Evolutionary conservation across 1,140 invertebrate species (phyloP).

Genomic region (Bombus confusus): DNA sequence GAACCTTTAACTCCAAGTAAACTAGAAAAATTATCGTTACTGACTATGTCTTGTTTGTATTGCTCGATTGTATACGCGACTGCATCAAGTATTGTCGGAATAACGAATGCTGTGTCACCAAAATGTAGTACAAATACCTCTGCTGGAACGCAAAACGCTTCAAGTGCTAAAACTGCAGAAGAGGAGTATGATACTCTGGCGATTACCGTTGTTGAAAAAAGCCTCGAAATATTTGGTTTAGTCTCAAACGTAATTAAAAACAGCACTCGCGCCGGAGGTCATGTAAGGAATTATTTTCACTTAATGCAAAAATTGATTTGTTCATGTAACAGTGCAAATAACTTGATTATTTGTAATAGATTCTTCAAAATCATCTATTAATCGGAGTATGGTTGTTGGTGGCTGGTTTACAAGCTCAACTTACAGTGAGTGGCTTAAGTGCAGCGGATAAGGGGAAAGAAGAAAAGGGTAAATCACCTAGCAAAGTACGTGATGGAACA

Average conservation of each 20-base stretch:
- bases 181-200: constrained; percentile 88
- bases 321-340: neutral
- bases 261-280: constrained; percentile 93
- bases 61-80: constrained; percentile 88
- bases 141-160: constrained; percentile 75
- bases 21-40: constrained; percentile 89
- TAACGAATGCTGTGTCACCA: constrained; percentile 85
- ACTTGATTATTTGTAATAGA: constrained; percentile 78
- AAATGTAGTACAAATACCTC: constrained; percentile 82
- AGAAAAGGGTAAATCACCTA: constrained; percentile 86
- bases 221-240: constrained; percentile 91
- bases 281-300: constrained; percentile 84
- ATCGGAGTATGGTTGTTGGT: constrained; percentile 94
- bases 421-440: constrained; percentile 84
- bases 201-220: constrained; percentile 87
- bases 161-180: constrained; percentile 84
- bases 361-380: constrained; percentile 94
- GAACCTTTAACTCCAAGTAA: constrained; percentile 92
- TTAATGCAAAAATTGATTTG: neutral
- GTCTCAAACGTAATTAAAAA: constrained; percentile 91
- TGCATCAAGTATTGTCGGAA: constrained; percentile 86
- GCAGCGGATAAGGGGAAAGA: constrained; percentile 84
- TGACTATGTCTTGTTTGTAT: constrained; percentile 91
- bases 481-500: constrained; percentile 85
- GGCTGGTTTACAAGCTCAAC: constrained; percentile 90